Evolutionary conservation across 2,113 vertebrate genomes (phyloP).

Genomic region (Silurus glanis): DNA sequence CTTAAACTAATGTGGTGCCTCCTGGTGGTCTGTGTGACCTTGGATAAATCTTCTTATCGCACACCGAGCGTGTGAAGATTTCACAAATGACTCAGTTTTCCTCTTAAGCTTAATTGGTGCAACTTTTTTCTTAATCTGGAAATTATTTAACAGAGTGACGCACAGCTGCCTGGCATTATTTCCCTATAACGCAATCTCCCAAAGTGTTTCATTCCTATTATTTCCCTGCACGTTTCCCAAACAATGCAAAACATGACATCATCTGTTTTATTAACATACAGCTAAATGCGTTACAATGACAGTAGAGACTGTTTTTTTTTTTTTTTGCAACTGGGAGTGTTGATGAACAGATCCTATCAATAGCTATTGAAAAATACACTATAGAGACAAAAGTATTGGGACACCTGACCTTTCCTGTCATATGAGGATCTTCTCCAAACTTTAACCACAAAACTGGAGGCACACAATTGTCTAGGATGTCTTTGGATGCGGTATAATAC

Average conservation of each 20-base stretch:
- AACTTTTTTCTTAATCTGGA: not conserved
- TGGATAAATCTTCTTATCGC: conserved; percentile 16
- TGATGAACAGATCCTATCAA: not conserved
- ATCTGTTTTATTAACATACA: not conserved
- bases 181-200: not conserved
- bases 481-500: too few species aligned
- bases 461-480: too few species aligned
- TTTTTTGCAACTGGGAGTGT: not conserved
- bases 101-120: not conserved
- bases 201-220: not conserved
- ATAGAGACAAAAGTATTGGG: too few species aligned
- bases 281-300: not conserved
- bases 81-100: not conserved
- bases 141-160: not conserved
- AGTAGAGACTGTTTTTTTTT: not conserved
- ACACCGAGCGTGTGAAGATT: not conserved
- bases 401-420: too few species aligned
- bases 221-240: not conserved
- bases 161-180: not conserved
- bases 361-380: not conserved
- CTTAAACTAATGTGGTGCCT: not conserved
- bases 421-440: too few species aligned
- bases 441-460: too few species aligned
- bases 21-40: not conserved
- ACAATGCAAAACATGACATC: not conserved